Percentiles rank a stretch among this genome's conserved stretches.
These are phyloP conservation scores for Drosophila tsacasi DNA, from an alignment of 1,140 invertebrate genomes.

Conservation along the genomic window DNA sequence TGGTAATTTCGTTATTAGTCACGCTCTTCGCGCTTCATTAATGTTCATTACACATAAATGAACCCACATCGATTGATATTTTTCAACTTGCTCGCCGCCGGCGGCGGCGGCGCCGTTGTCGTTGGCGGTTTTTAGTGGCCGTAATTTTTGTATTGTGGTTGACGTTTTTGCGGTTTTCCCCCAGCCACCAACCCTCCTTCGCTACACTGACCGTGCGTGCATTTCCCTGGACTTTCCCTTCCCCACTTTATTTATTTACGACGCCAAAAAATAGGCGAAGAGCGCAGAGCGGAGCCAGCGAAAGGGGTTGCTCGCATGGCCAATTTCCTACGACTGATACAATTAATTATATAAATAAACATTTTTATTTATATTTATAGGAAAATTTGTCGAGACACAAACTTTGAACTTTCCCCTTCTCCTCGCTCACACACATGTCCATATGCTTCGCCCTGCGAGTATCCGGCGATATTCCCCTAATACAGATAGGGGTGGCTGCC, in stretches of 20 bases:
- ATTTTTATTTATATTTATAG: constrained; percentile 51
- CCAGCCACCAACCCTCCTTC: background rate
- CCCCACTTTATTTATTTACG: constrained; percentile 63
- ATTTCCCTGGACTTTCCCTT: constrained; percentile 3
- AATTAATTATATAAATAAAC: constrained; percentile 83
- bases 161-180: constrained; percentile 74
- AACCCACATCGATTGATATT: constrained; percentile 84
- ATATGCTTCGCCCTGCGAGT: constrained; percentile 46
- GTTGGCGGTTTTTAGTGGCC: constrained; percentile 65
- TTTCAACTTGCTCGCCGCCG: constrained; percentile 53
- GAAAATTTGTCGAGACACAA: constrained; percentile 42
- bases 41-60: constrained; percentile 84
- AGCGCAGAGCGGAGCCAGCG: background rate
- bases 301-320: constrained; percentile 66
- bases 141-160: constrained; percentile 73
- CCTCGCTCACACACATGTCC: constrained; percentile 27
- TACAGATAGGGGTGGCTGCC: constrained; percentile 48
- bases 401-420: constrained; percentile 69
- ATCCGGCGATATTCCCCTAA: constrained; percentile 4
- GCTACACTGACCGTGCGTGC: constrained; percentile 17
- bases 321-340: constrained; percentile 49
- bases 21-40: constrained; percentile 84
- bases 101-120: constrained; percentile 25
- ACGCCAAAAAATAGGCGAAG: constrained; percentile 30
- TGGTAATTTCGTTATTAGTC: constrained; percentile 83